phyloP scores from a whole-genome alignment of 2,888 invertebrate genomes.

The Ichneumoninae sp. region DNA sequence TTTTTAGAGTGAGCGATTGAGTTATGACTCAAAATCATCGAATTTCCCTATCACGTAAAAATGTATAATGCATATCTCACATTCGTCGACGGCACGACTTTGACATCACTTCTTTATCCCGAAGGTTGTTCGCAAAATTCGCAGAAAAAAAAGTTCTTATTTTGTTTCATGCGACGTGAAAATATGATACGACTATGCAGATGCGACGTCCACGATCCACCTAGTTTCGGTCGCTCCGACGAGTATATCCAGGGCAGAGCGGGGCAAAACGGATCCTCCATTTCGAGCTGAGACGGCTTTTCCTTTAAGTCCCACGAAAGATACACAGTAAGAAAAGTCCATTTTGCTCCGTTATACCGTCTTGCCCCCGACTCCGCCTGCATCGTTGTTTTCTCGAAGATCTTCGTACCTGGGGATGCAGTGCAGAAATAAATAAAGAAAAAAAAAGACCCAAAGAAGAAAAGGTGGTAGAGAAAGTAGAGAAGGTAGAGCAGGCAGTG shows the following conservation, averaged over 20 bases:
- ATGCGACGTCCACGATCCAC: background rate
- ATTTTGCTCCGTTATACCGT: background rate
- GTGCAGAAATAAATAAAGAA: conserved; percentile 63
- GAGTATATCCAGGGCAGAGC: background rate
- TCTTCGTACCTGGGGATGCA: conserved; percentile 57
- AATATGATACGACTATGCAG: background rate
- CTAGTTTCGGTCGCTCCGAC: background rate
- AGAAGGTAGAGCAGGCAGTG: conserved; percentile 39
- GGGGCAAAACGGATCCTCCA: background rate
- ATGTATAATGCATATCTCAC: background rate
- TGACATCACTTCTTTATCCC: background rate
- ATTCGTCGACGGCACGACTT: background rate
- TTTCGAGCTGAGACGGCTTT: background rate
- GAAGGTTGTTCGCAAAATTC: background rate
- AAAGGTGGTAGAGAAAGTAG: conserved; percentile 30
- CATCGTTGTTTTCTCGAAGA: conserved; percentile 33
- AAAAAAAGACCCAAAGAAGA: conserved; percentile 27
- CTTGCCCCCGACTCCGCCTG: background rate
- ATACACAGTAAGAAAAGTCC: background rate
- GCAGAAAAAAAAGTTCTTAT: background rate
- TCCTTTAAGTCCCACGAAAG: background rate
- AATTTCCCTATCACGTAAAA: background rate
- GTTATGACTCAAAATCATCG: too few species aligned
- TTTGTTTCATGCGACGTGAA: background rate
- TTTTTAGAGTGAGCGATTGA: too few species aligned